phyloP scores from a whole-genome alignment of 2,797 vertebrate species.

The Hyperoplus lanceolatus region DNA sequence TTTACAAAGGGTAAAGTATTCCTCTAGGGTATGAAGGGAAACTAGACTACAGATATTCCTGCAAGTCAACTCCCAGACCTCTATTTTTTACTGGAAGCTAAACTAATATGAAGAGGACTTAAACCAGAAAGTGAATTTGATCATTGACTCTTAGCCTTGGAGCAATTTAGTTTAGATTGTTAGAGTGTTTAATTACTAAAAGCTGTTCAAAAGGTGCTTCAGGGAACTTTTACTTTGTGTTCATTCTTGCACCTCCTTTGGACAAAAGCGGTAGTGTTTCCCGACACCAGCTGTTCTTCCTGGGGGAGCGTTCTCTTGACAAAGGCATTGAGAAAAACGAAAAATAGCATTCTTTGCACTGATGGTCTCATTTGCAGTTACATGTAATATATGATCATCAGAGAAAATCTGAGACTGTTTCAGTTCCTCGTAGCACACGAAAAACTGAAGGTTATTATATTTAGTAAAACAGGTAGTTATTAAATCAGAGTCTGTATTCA shows the following conservation, averaged over 20 bases:
- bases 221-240: neutral
- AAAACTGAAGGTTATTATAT: constrained; percentile 16
- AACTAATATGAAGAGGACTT: constrained; percentile 4
- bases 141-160: neutral
- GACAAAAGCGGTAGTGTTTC: too few relatives aligned
- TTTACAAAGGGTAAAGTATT: constrained; percentile 57
- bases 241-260: too few relatives aligned
- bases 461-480: neutral
- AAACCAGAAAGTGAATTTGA: neutral
- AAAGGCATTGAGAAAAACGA: too few relatives aligned
- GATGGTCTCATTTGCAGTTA: too few relatives aligned
- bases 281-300: too few relatives aligned
- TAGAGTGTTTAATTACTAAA: neutral
- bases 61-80: constrained; percentile 64
- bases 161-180: neutral
- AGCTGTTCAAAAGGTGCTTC: neutral
- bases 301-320: too few relatives aligned
- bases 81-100: constrained; percentile 9
- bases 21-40: constrained; percentile 41
- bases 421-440: too few relatives aligned
- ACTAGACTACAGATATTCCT: constrained; percentile 27
- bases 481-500: neutral
- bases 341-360: too few relatives aligned
- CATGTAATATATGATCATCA: too few relatives aligned
- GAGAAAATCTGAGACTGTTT: too few relatives aligned